Evolutionary conservation across 2,797 vertebrate species (phyloP).

Genomic region (Oophaga sylvatica): DNA sequence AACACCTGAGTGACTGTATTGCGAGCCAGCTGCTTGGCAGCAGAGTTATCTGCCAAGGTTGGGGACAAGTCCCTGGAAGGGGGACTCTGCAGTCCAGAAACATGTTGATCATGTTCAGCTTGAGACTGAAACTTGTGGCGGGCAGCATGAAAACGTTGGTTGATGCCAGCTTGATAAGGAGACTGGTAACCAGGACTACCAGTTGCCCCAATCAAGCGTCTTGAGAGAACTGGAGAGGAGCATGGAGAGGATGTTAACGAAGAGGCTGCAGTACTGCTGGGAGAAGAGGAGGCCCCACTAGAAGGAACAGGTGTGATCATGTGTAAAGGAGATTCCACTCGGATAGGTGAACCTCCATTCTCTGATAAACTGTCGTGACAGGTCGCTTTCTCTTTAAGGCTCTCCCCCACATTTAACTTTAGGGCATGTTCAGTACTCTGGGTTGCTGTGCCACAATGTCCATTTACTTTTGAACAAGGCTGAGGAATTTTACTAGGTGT

Average conservation of each 20-base stretch:
- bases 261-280: slow-evolving; percentile 89
- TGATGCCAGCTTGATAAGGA: slow-evolving; percentile 92
- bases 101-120: slow-evolving; percentile 88
- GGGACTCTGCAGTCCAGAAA: slow-evolving; percentile 77
- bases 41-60: slow-evolving; percentile 85
- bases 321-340: slow-evolving; percentile 73
- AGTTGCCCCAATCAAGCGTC: slow-evolving; percentile 81
- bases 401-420: slow-evolving; percentile 62
- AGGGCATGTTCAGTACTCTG: slow-evolving; percentile 62
- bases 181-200: slow-evolving; percentile 87
- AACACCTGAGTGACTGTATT: slow-evolving; percentile 98
- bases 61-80: slow-evolving; percentile 92
- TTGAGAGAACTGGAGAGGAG: slow-evolving; percentile 88
- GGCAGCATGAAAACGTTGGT: slow-evolving; percentile 95
- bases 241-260: slow-evolving; percentile 93
- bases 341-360: slow-evolving; percentile 76
- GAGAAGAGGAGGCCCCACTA: slow-evolving; percentile 78
- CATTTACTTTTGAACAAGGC: slow-evolving; percentile 74
- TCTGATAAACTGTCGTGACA: slow-evolving; percentile 71
- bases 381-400: slow-evolving; percentile 65
- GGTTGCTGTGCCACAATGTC: slow-evolving; percentile 75
- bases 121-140: slow-evolving; percentile 96
- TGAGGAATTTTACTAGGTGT: slow-evolving; percentile 63
- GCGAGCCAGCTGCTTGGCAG: slow-evolving; percentile 93
- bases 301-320: slow-evolving; percentile 70